A percentile compares a stretch with the other conserved stretches of the same genome.
These are phyloP conservation scores for Phylloscopus whistleri DNA, from an alignment of 2,113 vertebrate species.

Conservation along the genomic window DNA sequence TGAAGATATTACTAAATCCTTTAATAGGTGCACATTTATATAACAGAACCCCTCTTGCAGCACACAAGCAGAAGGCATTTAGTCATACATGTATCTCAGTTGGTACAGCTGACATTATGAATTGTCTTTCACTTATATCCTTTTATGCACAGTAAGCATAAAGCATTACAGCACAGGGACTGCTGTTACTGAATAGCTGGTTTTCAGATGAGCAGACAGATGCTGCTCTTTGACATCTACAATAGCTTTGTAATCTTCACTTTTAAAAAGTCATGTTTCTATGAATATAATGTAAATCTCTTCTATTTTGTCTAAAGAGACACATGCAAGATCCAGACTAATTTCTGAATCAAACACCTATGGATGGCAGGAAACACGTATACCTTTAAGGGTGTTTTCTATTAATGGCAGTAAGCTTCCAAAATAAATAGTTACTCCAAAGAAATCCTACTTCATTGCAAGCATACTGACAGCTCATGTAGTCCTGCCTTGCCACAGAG, in stretches of 20 bases:
- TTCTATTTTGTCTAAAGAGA: not conserved
- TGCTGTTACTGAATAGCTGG: not conserved
- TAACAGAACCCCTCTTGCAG: not conserved
- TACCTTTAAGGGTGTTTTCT: not conserved
- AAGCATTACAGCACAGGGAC: not conserved
- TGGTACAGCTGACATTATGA: not conserved
- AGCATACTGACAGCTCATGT: not conserved
- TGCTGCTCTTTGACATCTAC: not conserved
- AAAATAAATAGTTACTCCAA: not conserved
- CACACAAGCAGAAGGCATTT: not conserved
- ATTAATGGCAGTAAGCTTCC: not conserved
- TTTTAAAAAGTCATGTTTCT: not conserved
- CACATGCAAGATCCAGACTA: not conserved
- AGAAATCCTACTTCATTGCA: not conserved
- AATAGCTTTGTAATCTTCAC: not conserved
- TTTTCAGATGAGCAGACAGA: not conserved
- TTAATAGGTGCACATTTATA: not conserved
- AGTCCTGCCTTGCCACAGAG: not conserved
- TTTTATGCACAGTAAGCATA: not conserved
- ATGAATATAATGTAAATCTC: not conserved
- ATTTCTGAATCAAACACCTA: not conserved
- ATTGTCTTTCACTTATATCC: not conserved
- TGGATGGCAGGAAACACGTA: not conserved
- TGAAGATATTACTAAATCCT: not conserved
- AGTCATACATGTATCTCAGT: not conserved